Conservation (phyloP, 2,888 invertebrate species). For the Dryomyza anilis region DNA sequence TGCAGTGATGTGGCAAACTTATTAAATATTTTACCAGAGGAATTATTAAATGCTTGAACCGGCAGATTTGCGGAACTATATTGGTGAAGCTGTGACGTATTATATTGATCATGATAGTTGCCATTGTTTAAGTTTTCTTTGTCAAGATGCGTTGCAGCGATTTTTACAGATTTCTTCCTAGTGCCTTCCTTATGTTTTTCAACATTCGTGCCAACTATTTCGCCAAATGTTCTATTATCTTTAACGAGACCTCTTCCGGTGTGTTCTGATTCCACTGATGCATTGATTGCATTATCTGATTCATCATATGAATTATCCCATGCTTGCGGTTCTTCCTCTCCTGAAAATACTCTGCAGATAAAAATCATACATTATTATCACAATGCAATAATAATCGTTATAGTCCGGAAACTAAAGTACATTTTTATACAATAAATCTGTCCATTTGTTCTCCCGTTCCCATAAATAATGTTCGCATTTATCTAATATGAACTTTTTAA, state of each 20-base stretch:
- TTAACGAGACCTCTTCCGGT: background rate
- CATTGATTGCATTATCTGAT: slow-evolving; percentile 28
- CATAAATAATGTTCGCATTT: too few species aligned
- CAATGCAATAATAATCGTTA: too few species aligned
- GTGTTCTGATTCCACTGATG: background rate
- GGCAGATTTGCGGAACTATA: background rate
- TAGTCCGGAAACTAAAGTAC: too few species aligned
- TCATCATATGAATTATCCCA: slow-evolving; percentile 38
- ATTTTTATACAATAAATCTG: too few species aligned
- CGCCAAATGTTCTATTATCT: too few species aligned
- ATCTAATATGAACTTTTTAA: too few species aligned
- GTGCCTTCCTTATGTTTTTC: background rate
- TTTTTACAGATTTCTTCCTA: background rate
- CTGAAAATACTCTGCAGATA: slow-evolving; percentile 31
- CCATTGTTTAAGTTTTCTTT: slow-evolving; percentile 4
- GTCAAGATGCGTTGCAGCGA: background rate
- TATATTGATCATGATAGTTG: background rate
- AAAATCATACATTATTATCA: background rate
- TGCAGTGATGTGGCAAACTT: background rate
- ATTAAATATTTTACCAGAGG: background rate
- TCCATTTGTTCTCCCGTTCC: too few species aligned
- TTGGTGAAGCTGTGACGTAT: background rate
- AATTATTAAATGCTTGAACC: background rate
- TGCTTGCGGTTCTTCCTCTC: slow-evolving; percentile 34
- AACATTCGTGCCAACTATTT: too few species aligned